Evolutionary conservation across 2,797 vertebrate species (phyloP), one percentile per base, ranked within the genome.

Genomic region (Atherinosoma microstoma): DNA sequence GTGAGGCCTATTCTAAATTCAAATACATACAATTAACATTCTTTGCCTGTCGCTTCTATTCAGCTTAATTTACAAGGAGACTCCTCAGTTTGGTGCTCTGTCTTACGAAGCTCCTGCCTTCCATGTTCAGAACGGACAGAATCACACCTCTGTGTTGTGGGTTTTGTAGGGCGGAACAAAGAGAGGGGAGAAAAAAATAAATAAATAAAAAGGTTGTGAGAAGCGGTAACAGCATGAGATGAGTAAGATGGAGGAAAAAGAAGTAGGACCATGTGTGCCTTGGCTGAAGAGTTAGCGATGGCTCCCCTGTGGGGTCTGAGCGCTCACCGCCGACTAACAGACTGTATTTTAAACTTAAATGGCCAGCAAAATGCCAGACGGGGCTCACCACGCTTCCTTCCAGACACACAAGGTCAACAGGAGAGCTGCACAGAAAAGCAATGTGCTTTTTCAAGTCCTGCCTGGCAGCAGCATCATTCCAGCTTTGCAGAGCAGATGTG

Each of bases 341-440:
- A 78, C 78, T 84, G 82, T 76, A 87, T 91, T 94, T 94, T 87
- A 88, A 92, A 94, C 87, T 87, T 93, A 92, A 93, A 93, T 93
- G 88, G 83, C 78, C 84, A 83, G 83, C 80, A 82, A 90, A 93
- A 91, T 71, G 84, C 88, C 92, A 92, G 87, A 90, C 73, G 67
- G 80, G 87, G 70, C 77, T 82, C 32, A 13, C 75, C 73, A 69
- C 83, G 83, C 79, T 82, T 84, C 84, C 75, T 58, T 88, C 73
- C 80, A 89, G 78, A 86, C 76, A 60, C 78, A 79, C 70, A 61
- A 91, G 91, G 86, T 90, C 89, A 90, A 80, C n/a, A 51, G 76
- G 73, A 79, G 62, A 79, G 82, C 76, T 73, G 64, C 71, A 72
- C 64, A 65, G 76, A 79, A 76, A 81, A 79, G 53, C 30, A 11